Percentiles rank a stretch among this genome's conserved stretches.
Conservation (phyloP, 2,797 vertebrate genomes). For the Halcyon chelicuti region DNA sequence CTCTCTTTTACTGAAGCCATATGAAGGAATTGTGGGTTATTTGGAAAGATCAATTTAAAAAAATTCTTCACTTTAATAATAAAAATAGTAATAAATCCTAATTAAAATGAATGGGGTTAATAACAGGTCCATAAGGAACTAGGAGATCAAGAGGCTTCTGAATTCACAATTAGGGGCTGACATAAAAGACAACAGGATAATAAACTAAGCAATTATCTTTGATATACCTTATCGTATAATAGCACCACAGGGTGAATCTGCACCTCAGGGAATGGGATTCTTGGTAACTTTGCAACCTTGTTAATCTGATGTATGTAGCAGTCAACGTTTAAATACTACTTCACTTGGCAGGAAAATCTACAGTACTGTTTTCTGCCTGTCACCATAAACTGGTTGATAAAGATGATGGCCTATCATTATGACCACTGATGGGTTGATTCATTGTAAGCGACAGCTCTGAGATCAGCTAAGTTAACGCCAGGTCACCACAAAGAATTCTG, state of each 20-base stretch:
- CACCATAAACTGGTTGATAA: conserved; percentile 73
- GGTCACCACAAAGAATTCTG: conserved; percentile 76
- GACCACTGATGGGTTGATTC: conserved; percentile 75
- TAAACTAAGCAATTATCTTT: conserved; percentile 81
- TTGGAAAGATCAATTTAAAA: conserved; percentile 47
- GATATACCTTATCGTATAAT: conserved; percentile 74
- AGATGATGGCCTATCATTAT: conserved; percentile 77
- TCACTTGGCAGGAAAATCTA: conserved; percentile 51
- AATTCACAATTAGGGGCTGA: conserved; percentile 69
- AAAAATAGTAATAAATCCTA: conserved; percentile 72
- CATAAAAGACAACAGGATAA: conserved; percentile 79
- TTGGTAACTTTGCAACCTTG: conserved; percentile 72
- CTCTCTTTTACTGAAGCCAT: not conserved
- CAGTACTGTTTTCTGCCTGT: conserved; percentile 64
- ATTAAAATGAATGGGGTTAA: conserved; percentile 76
- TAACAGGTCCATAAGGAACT: conserved; percentile 67
- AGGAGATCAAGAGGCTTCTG: conserved; percentile 68
- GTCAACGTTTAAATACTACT: conserved; percentile 72
- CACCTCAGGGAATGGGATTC: conserved; percentile 65
- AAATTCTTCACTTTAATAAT: conserved; percentile 42
- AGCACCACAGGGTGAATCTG: conserved; percentile 68
- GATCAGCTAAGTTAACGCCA: conserved; percentile 78
- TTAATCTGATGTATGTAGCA: conserved; percentile 74
- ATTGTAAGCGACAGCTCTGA: conserved; percentile 61
- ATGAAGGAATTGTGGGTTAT: conserved; percentile 33